These are phyloP conservation scores for Aspidapion aeneum DNA, from an alignment of 2,888 invertebrate species.

Conservation along the genomic window DNA sequence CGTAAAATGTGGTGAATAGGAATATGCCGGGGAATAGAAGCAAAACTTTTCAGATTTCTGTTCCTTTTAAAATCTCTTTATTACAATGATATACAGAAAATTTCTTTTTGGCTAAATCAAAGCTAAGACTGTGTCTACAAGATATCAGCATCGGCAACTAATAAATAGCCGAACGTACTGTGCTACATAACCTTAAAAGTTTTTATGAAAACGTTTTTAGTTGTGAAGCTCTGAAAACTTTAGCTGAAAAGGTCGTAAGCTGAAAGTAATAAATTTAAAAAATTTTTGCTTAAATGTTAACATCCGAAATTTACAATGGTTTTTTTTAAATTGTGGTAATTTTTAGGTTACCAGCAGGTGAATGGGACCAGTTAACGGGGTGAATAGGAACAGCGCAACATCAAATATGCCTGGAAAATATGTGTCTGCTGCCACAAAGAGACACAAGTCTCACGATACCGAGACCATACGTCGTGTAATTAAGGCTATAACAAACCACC, in stretches of 20 bases:
- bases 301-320: too few relatives aligned
- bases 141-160: not conserved
- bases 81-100: not conserved
- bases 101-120: not conserved
- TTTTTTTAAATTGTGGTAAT: not conserved
- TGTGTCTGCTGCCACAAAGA: too few relatives aligned
- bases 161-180: not conserved
- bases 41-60: not conserved
- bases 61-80: not conserved
- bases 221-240: not conserved
- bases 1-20: not conserved
- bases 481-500: not conserved
- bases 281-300: too few relatives aligned
- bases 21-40: not conserved
- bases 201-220: not conserved
- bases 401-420: too few relatives aligned
- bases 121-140: not conserved
- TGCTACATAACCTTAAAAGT: not conserved
- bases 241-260: not conserved
- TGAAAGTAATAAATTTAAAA: not conserved
- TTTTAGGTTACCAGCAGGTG: not conserved
- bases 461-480: too few relatives aligned
- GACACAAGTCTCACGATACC: too few relatives aligned
- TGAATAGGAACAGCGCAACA: too few relatives aligned
- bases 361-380: not conserved